Evolutionary conservation across 1,140 invertebrate species (phyloP).

Genomic region (Polyergus mexicanus): DNA sequence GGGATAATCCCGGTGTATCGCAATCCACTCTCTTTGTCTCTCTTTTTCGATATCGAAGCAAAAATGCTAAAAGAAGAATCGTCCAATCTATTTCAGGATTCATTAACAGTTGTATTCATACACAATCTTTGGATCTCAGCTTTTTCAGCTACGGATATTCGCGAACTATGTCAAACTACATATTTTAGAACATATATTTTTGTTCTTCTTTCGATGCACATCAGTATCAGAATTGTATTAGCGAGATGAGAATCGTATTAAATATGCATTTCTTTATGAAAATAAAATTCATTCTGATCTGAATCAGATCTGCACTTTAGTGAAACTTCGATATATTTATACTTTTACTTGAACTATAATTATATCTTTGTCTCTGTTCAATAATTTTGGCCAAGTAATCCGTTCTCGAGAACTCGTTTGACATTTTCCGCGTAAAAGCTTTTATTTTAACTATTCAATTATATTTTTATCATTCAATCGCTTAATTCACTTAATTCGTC

Average conservation of each 20-base stretch:
- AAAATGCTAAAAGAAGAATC: no score
- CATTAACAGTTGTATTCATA: neutral
- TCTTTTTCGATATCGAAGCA: neutral
- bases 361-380: slow-evolving; percentile 7
- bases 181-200: neutral
- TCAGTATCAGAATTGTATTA: neutral
- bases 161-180: neutral
- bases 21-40: neutral
- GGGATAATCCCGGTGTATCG: neutral
- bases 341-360: neutral
- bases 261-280: neutral
- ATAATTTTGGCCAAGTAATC: neutral
- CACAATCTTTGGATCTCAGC: no score
- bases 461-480: neutral
- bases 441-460: neutral
- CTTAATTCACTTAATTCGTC: neutral
- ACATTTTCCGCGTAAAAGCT: neutral
- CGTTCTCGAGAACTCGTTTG: neutral
- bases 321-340: neutral
- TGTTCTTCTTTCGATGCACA: neutral
- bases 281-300: neutral
- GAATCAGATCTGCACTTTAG: neutral
- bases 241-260: neutral
- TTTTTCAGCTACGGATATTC: neutral
- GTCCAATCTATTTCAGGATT: neutral